These are phyloP conservation scores for Petrolisthes cinctipes DNA, from an alignment of 2,888 invertebrate species.

Conservation along the genomic window DNA sequence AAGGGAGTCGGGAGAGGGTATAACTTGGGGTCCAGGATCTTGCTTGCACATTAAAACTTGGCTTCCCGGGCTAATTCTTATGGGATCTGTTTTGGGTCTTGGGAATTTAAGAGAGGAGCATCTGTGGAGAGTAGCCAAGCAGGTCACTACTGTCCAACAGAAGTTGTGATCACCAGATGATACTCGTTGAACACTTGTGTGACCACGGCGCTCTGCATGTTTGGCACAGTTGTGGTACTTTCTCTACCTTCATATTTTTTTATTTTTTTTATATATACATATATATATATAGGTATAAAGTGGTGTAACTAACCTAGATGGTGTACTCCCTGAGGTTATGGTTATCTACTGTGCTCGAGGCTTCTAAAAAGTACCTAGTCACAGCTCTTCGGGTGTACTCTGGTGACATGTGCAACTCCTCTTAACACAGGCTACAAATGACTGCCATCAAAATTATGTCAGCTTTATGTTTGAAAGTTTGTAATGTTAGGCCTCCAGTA, in stretches of 20 bases:
- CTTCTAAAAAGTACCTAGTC: conserved; percentile 55
- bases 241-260: conserved; percentile 5
- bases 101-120: background rate
- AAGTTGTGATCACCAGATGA: conserved; percentile 39
- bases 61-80: conserved; percentile 9
- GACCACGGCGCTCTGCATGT: background rate
- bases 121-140: conserved; percentile 35
- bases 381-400: conserved; percentile 56
- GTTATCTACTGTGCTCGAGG: conserved; percentile 32
- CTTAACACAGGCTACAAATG: conserved; percentile 61
- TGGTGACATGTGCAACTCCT: conserved; percentile 57
- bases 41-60: background rate
- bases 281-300: conserved; percentile 17
- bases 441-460: conserved; percentile 60
- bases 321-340: conserved; percentile 48
- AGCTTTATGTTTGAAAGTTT: conserved; percentile 52
- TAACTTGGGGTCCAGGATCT: background rate
- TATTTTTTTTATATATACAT: no score
- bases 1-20: conserved; percentile 2
- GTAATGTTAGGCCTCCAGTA: conserved; percentile 53
- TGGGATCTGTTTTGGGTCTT: background rate
- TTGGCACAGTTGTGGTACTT: conserved; percentile 34
- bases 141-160: conserved; percentile 23
- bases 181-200: conserved; percentile 27
- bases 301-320: conserved; percentile 41